Base-by-base conservation (phyloP, 1,140 invertebrate genomes). In the Drosophila watanabei region DNA sequence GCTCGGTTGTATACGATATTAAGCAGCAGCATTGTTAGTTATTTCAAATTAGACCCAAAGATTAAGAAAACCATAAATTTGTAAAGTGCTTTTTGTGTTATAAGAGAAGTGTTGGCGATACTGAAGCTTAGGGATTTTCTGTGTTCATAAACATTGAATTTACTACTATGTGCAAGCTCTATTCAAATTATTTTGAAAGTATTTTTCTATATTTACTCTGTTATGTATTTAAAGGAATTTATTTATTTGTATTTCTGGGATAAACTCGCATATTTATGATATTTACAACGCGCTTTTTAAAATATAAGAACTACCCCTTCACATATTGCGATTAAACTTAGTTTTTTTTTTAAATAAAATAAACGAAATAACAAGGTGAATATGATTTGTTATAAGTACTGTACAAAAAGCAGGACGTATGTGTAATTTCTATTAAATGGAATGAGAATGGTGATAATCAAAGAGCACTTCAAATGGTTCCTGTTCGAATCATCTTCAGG, bases 1-100 rank as follows among this genome's bases (percentile, higher is more conserved):
- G 69, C 64, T 63, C 14, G 35, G 41, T 30, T 56, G 45, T 70
- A 39, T 62, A 78, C 73, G 41, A 61, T 77, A 49, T 51, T 61
- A 54, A 57, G 63, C 46, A 18, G 5, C 14, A 43, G 63, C 46
- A 18, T 35, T 64, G 16, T 45, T 64, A 30, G 13, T 41, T 16
- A 10, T 33, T 43, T 6, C 9, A 16, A 4, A 18, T 60, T 10
- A 63, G 20, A 32, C 20, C 48, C 37, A 70, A 69, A 52, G 13
- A 35, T 2, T 35, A 28, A 28, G 10, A n/a, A 14, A 33, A 35
- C 2, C 11, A 37, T 24, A n/a, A 7, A 6, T 68, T 18, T 32
- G 10, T 43, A 18, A 61, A 11, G 9, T 16, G 16, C 18, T 45
- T 28, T 6, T 13, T 0, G 10, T 60, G 18, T 43, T 39, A 10